These are phyloP conservation scores for Drosophila athabasca DNA, from an alignment of 1,140 invertebrate species.

Conservation along the genomic window DNA sequence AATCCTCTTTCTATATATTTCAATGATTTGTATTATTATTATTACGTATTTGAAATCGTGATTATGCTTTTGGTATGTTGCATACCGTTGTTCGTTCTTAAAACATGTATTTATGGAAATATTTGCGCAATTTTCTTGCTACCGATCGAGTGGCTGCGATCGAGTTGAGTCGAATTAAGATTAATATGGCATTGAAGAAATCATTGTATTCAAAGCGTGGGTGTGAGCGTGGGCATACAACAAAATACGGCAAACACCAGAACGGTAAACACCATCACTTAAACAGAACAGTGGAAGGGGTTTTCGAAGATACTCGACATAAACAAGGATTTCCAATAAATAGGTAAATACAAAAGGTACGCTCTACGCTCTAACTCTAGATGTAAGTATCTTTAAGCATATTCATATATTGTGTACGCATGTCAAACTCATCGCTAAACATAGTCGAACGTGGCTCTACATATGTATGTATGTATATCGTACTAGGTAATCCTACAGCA, in stretches of 20 bases:
- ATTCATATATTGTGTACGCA: constrained; percentile 16
- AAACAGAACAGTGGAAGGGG: constrained; percentile 68
- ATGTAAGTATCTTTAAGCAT: constrained; percentile 50
- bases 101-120: constrained; percentile 67
- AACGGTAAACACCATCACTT: constrained; percentile 5
- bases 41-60: constrained; percentile 81
- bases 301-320: constrained; percentile 42
- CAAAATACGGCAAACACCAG: constrained; percentile 16
- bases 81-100: constrained; percentile 72
- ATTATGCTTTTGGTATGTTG: constrained; percentile 82
- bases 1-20: constrained; percentile 3
- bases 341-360: constrained; percentile 63
- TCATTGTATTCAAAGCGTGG: constrained; percentile 59
- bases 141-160: constrained; percentile 10
- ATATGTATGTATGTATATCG: constrained; percentile 25
- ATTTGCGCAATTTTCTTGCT: constrained; percentile 52
- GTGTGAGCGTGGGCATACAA: too few relatives aligned
- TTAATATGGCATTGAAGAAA: constrained; percentile 81
- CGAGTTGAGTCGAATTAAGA: constrained; percentile 56
- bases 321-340: constrained; percentile 75
- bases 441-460: constrained; percentile 66
- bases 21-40: constrained; percentile 55
- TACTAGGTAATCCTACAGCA: constrained; percentile 70
- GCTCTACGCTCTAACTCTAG: constrained; percentile 53
- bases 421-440: constrained; percentile 35